phyloP scores from a whole-genome alignment of 2,888 invertebrate species.

The Apotomis capreana region DNA sequence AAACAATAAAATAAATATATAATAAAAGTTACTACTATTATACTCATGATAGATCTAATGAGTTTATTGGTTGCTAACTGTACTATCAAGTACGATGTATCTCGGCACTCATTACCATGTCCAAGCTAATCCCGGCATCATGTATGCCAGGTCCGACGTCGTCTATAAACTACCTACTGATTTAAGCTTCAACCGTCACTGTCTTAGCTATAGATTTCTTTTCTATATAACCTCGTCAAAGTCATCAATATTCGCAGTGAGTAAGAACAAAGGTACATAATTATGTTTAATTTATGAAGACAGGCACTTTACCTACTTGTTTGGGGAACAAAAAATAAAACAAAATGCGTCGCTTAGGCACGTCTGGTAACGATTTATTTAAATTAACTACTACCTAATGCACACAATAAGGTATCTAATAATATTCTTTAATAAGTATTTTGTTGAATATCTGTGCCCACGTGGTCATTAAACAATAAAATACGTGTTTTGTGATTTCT shows the following conservation, averaged over 20 bases:
- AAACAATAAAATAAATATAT: no score
- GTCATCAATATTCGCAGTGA: conserved; percentile 37
- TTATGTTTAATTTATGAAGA: conserved; percentile 39
- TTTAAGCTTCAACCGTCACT: conserved; percentile 13
- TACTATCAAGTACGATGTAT: conserved; percentile 40
- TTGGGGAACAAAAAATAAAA: conserved; percentile 29
- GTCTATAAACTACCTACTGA: conserved; percentile 52
- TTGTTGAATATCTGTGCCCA: not conserved
- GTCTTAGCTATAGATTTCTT: conserved; percentile 1
- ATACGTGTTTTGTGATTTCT: conserved; percentile 1
- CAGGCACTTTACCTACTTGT: conserved; percentile 4
- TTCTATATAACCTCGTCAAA: conserved; percentile 27
- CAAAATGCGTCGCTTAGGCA: conserved; percentile 8
- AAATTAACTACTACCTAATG: conserved; percentile 10
- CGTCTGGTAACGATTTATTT: conserved; percentile 36
- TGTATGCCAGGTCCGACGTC: conserved; percentile 55
- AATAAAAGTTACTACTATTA: no score
- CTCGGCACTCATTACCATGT: conserved; percentile 52
- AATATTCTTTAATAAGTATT: conserved; percentile 21
- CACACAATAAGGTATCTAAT: conserved; percentile 10
- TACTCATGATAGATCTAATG: not conserved
- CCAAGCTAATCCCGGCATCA: conserved; percentile 56
- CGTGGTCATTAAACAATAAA: not conserved
- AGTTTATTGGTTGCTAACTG: conserved; percentile 2
- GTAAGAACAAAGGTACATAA: conserved; percentile 25